These are phyloP conservation scores for Orthosia cruda DNA, from an alignment of 2,888 invertebrate species.

Conservation along the genomic window DNA sequence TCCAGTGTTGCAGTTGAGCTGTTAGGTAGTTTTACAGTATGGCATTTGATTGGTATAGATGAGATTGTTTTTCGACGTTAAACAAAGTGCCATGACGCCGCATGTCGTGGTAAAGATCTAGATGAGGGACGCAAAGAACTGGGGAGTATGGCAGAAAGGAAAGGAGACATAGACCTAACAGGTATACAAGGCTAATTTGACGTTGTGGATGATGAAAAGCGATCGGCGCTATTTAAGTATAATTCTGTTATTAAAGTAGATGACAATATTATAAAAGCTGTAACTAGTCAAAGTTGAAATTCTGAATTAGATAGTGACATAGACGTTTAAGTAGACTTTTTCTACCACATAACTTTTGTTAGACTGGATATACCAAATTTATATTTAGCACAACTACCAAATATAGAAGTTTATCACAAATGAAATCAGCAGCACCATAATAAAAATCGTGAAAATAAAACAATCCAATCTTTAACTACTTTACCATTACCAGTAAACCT, in stretches of 20 bases:
- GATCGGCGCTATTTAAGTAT: not conserved
- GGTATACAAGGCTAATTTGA: too few relatives aligned
- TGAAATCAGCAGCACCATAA: slow-evolving; percentile 20
- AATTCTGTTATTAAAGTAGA: not conserved
- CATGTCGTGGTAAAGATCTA: too few relatives aligned
- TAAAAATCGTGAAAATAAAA: slow-evolving; percentile 4
- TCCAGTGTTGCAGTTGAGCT: not conserved
- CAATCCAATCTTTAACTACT: slow-evolving; percentile 25
- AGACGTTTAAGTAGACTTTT: not conserved
- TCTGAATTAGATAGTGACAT: not conserved
- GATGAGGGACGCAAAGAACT: too few relatives aligned
- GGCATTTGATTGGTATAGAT: too few relatives aligned
- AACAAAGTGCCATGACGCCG: too few relatives aligned
- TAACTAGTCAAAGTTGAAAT: not conserved
- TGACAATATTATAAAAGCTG: too few relatives aligned
- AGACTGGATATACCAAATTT: not conserved
- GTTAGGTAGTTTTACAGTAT: not conserved
- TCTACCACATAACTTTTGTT: not conserved
- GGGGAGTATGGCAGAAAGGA: too few relatives aligned
- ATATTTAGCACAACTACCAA: not conserved
- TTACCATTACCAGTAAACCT: slow-evolving; percentile 30
- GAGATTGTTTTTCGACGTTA: not conserved
- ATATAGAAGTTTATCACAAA: slow-evolving; percentile 17
- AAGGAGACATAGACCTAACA: too few relatives aligned
- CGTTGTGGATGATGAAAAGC: not conserved